Base-by-base conservation (phyloP, 1,140 invertebrate genomes). In the Neotoxoptera formosana region DNA sequence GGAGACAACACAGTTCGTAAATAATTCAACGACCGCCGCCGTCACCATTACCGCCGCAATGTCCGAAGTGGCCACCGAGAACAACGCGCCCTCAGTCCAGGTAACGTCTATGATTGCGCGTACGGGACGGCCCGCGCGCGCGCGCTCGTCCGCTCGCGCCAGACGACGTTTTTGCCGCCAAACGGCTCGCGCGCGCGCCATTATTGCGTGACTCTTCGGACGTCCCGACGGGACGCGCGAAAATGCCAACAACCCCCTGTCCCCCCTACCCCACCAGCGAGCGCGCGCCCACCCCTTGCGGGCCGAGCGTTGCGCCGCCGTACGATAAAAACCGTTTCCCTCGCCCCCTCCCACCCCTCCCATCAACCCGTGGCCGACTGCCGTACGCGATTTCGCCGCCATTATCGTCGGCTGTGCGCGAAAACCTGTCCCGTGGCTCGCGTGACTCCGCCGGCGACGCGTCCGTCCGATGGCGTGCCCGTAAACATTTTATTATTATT, bases 1-100 rank as follows among this genome's bases (percentile, higher is more conserved):
- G 4, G 30, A 34, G 60, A 76, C 51, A 60, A 84, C 83, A 21
- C 67, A n/a, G n/a, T 41, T 47, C 36, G 14, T 30, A 41, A n/a
- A 0, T 23, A n/a, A n/a, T n/a, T n/a, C n/a, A n/a, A n/a, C 21
- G 36, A 45, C 23, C 36, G 2, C 9, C 34, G 36, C 30, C 88
- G 34, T 23, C 30, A 76, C n/a, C 47, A 20, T 87, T 47, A 6
- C 30, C 14, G 25, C n/a, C 47, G 34, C n/a, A 1, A 89, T 93
- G 91, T 93, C 91, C 1, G 91, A 93, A 86, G 81, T 93, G n/a
- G 91, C 91, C 6, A 81, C 91, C 23, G 91, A 93, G 53, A 93
- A 53, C 34, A 93, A 86, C 48, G 91, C 86, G 21, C n/a, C 91
- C 45, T 81, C 34, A 21, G 76, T 53, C 53, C 89, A 90, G 89